Conservation (phyloP, 64 coral and sea anemone genomes). For the Stichodactyla mertensii region DNA sequence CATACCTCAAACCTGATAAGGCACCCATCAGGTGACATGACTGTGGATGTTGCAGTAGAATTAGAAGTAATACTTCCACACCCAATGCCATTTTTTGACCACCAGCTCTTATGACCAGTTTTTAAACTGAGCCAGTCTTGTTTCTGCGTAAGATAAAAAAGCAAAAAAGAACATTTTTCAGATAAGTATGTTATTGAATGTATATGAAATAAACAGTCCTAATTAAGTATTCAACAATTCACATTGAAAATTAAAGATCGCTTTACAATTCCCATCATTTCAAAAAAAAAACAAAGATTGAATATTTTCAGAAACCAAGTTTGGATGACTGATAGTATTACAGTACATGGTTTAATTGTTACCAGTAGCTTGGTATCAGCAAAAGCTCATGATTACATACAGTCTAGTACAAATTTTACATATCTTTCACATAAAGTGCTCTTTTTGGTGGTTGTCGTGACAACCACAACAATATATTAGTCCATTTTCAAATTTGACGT, state of each 20-base stretch:
- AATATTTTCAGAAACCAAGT: no score
- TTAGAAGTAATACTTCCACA: slow-evolving; percentile 31
- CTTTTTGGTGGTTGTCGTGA: neutral
- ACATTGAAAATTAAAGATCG: no score
- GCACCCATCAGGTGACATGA: slow-evolving; percentile 51
- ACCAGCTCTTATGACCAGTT: slow-evolving; percentile 78
- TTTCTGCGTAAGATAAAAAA: slow-evolving; percentile 30
- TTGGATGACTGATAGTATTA: no score
- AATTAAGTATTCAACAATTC: no score
- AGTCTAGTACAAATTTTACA: neutral
- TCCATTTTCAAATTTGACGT: neutral
- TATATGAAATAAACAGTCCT: no score
- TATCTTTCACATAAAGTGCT: neutral
- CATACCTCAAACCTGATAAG: slow-evolving; percentile 74
- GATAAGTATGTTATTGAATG: neutral
- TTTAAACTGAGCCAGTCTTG: slow-evolving; percentile 97
- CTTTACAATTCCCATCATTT: no score
- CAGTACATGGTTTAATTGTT: neutral
- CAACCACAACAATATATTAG: neutral
- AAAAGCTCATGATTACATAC: neutral
- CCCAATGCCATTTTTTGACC: slow-evolving; percentile 78
- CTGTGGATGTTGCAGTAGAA: slow-evolving; percentile 29
- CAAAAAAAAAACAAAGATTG: no score
- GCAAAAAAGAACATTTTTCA: neutral
- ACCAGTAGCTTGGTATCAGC: neutral